These are phyloP conservation scores for Drosophila imparisetae DNA, from an alignment of 2,888 invertebrate genomes.

Conservation along the genomic window DNA sequence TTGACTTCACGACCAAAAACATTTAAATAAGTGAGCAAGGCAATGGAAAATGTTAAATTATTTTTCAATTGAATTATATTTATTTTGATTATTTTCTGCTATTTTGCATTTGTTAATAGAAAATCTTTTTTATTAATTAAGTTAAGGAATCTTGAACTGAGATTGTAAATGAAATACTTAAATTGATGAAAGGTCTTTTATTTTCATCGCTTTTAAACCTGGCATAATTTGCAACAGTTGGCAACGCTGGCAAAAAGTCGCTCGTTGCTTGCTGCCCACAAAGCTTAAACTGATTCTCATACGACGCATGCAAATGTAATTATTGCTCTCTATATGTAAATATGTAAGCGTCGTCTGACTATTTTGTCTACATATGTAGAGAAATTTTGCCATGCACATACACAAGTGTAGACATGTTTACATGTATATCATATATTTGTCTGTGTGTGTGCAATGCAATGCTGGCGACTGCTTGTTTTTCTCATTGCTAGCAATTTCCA, in stretches of 20 bases:
- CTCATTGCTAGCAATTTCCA: slow-evolving; percentile 52
- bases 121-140: neutral
- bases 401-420: slow-evolving; percentile 4
- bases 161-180: neutral
- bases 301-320: slow-evolving; percentile 20
- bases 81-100: neutral
- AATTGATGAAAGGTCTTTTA: neutral
- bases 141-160: neutral
- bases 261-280: neutral
- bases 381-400: slow-evolving; percentile 27
- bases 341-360: slow-evolving; percentile 22
- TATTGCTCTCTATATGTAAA: slow-evolving; percentile 13
- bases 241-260: slow-evolving; percentile 22
- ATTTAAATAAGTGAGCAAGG: neutral
- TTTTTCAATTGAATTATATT: neutral
- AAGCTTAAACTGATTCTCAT: neutral
- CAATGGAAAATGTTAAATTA: neutral
- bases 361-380: slow-evolving; percentile 36
- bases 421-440: slow-evolving; percentile 13
- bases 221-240: slow-evolving; percentile 57
- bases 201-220: neutral
- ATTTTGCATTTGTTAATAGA: neutral
- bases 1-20: neutral
- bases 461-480: slow-evolving; percentile 30
- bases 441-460: slow-evolving; percentile 31